Base-by-base conservation (phyloP, 2,888 invertebrate species). In the Steinernema carpocapsae region DNA sequence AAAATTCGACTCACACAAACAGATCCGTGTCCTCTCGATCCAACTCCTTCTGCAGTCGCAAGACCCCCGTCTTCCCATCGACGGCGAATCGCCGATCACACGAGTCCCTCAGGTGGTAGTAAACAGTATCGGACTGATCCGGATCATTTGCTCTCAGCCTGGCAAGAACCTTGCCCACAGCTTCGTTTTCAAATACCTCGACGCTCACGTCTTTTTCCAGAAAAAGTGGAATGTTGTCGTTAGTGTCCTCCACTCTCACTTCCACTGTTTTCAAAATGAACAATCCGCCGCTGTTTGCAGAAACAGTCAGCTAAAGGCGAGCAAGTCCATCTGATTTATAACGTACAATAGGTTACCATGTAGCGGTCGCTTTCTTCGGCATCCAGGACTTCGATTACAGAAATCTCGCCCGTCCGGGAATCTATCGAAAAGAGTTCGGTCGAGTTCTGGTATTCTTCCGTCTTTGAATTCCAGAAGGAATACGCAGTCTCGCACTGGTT, bases 341-440 rank as follows among this genome's bases (percentile, higher is more conserved):
- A 3, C 22, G 1, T 26, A 4, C 4, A 3, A 22, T n/a, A 7
- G 19, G 4, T 22, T 24, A 56, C 64, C 37, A 32, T 64, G 64
- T 64, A 32, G 17, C 64, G 64, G 17, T 64, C 64, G 32, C n/a
- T 64, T 37, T 64, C 64, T 29, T 64, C 64, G 2, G 64, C 64
- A 32, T 64, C 64, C 1, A 64, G 64, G 17, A 32, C 3, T 29
- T 12, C 1, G 2, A 37, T 4, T 3, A 64, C 64, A 17, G 37
- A 17, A 29, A 64, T 64, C 32, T 64, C 64, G 4, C 64, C 64
- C 6, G 17, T 64, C 17, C 14, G 29, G 3, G 32, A 14, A 17
- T 64, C 37, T 10, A 64, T 64, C 4, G 64, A 12, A 17, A 64
- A 64, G 3, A 17, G 24, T 1, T 64, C 64, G 2, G 64, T 64